Evolutionary conservation across 2,113 vertebrate genomes (phyloP), one percentile per base, ranked within the genome.

Genomic region (Sus scrofa): DNA sequence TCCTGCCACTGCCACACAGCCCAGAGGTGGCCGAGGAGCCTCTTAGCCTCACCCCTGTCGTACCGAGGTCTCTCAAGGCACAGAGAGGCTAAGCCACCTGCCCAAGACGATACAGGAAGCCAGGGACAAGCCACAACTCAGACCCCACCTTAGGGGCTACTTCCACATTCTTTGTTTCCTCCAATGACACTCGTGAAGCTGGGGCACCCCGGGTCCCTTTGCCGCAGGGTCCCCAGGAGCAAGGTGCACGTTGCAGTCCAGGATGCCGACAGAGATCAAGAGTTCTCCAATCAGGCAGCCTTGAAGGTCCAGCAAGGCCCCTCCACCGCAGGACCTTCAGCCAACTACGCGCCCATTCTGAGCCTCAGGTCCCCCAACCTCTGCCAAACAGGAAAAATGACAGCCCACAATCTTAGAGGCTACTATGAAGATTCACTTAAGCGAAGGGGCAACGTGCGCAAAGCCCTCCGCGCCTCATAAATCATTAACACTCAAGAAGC

Each of bases 361-460:
- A 85, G 70, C 74, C 89, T 95, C 89, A 60, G 75, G 50, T 63
- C 95, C 78, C 63, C 70, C 24, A n/a, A n/a, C n/a, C 27, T 71
- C 73, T 63, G 56, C 58, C 58, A 71, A 71, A 34, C 32, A 84
- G 39, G 68, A 86, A 20, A 24, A 24, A 37, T 1, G 5, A 56
- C 7, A 86, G 50, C 39, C 8, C 2, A 10, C 10, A 27, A 54
- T 26, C n/a, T 88, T 26, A 67, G 52, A 82, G 50, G 37, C 71
- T 67, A 4, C 12, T 15, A 24, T 37, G 39, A 73, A 63, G 58
- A 75, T 56, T 56, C 30, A 79, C 58, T 44, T 62, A 9, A 50
- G 0, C 12, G 0, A 19, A 19, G n/a, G 37, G 5, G 60, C 7
- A 52, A 67, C 32, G 0, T 54, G 10, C 20, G n/a, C 16, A 13